Evolutionary conservation across 92 coral and sea anemone genomes (phyloP).

Genomic region (Palythoa caribaeorum): DNA sequence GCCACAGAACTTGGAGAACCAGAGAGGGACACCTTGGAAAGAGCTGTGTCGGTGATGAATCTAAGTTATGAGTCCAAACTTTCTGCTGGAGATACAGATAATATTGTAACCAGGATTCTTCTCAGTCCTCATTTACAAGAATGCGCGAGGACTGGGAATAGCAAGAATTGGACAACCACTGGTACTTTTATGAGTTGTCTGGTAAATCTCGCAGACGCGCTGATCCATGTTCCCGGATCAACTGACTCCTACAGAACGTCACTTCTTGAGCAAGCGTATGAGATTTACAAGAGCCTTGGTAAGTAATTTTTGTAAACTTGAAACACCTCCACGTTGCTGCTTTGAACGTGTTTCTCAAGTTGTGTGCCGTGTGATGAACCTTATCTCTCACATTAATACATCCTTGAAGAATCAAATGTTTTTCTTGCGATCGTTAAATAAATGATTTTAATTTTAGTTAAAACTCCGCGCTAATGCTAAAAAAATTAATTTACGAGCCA

Average conservation of each 20-base stretch:
- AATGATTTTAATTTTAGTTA: no score
- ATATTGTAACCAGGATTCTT: conserved; percentile 75
- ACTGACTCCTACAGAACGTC: conserved; percentile 79
- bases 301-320: neutral
- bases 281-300: conserved; percentile 62
- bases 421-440: no score
- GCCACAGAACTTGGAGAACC: conserved; percentile 10
- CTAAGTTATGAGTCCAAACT: conserved; percentile 14
- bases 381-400: no score
- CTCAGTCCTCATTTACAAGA: conserved; percentile 88
- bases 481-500: no score
- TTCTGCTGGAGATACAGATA: conserved; percentile 42
- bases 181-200: conserved; percentile 63
- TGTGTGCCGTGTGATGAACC: no score
- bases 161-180: conserved; percentile 31
- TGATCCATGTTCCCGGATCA: conserved; percentile 87
- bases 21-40: neutral
- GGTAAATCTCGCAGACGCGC: conserved; percentile 80
- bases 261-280: conserved; percentile 77
- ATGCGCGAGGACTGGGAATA: conserved; percentile 54
- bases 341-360: neutral
- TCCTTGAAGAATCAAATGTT: no score
- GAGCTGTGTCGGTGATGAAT: neutral
- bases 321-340: neutral
- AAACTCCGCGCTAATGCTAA: no score